These are phyloP conservation scores for Buathra laborator DNA, from an alignment of 2,888 invertebrate genomes.

Conservation along the genomic window DNA sequence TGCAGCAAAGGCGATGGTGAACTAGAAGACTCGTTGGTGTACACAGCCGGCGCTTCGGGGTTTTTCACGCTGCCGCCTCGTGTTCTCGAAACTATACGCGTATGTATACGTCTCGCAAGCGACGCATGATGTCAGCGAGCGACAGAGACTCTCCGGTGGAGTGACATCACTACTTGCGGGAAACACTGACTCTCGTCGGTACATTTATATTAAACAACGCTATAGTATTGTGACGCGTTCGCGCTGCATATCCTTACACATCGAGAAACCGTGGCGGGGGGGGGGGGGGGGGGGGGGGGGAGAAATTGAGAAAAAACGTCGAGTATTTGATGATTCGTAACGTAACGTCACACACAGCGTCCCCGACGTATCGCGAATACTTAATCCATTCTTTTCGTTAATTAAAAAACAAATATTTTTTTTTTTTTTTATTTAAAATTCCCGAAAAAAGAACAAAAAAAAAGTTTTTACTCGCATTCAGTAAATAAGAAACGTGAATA, in stretches of 20 bases:
- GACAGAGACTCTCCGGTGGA: conserved; percentile 15
- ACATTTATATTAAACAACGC: conserved; percentile 6
- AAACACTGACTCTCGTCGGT: conserved; percentile 12
- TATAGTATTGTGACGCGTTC: neutral
- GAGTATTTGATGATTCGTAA: neutral
- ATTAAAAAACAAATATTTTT: neutral
- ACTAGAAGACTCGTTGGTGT: neutral
- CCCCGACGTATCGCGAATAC: neutral
- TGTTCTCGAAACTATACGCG: conserved; percentile 43
- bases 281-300: neutral
- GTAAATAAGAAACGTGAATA: neutral
- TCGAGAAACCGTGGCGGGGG: neutral
- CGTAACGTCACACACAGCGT: neutral
- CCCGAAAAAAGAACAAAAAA: neutral
- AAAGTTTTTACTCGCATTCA: neutral
- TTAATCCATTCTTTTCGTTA: neutral
- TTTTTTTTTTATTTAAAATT: neutral
- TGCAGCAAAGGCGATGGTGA: neutral
- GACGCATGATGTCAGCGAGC: conserved; percentile 53
- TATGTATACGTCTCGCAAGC: conserved; percentile 27
- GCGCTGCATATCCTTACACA: neutral
- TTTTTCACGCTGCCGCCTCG: conserved; percentile 61
- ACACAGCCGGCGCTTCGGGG: conserved; percentile 23
- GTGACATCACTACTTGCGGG: conserved; percentile 50
- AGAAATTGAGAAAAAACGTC: neutral